phyloP scores from a whole-genome alignment of 2,113 vertebrate species.

The Paratilapia polleni region DNA sequence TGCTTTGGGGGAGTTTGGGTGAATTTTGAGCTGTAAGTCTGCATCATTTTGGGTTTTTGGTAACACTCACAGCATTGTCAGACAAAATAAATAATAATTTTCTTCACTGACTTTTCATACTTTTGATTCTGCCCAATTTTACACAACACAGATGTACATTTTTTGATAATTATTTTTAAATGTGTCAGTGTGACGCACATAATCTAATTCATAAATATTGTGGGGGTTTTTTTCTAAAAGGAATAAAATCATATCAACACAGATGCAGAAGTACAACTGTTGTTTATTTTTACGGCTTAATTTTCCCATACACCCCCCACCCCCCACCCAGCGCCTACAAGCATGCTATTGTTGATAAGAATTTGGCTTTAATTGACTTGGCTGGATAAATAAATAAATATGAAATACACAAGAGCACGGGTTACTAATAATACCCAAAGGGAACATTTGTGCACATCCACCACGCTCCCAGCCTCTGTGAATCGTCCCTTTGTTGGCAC shows the following conservation, averaged over 20 bases:
- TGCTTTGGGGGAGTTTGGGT: neutral
- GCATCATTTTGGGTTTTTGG: neutral
- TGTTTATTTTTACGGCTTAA: neutral
- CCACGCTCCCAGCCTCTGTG: slow-evolving; percentile 48
- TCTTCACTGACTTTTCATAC: neutral
- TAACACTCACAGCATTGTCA: neutral
- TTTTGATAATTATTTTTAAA: neutral
- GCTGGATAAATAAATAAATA: slow-evolving; percentile 34
- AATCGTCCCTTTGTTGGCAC: slow-evolving; percentile 74
- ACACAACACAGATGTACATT: neutral
- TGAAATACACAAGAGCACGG: slow-evolving; percentile 21
- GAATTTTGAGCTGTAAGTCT: neutral
- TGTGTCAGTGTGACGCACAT: neutral
- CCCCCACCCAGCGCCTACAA: neutral
- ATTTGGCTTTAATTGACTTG: slow-evolving; percentile 30
- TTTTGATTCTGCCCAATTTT: neutral
- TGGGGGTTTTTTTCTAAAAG: neutral
- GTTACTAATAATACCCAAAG: slow-evolving; percentile 67
- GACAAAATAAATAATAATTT: neutral
- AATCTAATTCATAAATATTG: neutral
- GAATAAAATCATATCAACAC: neutral
- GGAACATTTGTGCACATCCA: slow-evolving; percentile 41
- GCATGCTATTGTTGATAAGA: neutral
- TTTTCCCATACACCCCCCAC: neutral
- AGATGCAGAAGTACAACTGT: neutral